Conservation (phyloP, 2,888 invertebrate genomes). For the Gandaritis pyraliata region DNA sequence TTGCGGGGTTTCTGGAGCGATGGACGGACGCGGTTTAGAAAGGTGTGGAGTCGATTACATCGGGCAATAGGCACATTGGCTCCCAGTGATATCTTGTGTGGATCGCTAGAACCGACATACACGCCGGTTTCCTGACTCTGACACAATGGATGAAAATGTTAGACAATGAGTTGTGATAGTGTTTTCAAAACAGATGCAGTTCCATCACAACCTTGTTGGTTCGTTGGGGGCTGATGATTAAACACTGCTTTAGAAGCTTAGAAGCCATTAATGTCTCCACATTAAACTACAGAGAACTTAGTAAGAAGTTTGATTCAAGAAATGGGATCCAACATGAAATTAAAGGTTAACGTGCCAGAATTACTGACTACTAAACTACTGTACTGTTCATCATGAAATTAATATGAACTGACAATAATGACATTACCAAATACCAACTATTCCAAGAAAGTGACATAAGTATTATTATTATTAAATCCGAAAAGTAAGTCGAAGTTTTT, state of each 20-base stretch:
- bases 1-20: conserved; percentile 50
- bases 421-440: neutral
- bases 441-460: conserved; percentile 8
- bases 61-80: conserved; percentile 21
- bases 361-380: no score
- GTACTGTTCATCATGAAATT: neutral
- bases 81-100: conserved; percentile 31
- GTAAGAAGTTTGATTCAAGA: no score
- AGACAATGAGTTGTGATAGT: conserved; percentile 62
- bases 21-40: conserved; percentile 38
- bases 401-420: neutral
- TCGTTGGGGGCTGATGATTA: conserved; percentile 7
- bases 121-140: conserved; percentile 55
- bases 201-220: conserved; percentile 54
- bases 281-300: no score
- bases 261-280: no score
- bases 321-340: no score
- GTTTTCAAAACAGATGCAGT: conserved; percentile 58
- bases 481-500: no score
- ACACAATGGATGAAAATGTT: conserved; percentile 58
- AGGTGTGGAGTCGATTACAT: conserved; percentile 44
- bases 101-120: conserved; percentile 31
- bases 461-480: no score
- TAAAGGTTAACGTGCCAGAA: neutral
- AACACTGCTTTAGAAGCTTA: neutral